These are phyloP conservation scores for Drosophila lowei DNA, from an alignment of 1,140 invertebrate species.

Conservation along the genomic window DNA sequence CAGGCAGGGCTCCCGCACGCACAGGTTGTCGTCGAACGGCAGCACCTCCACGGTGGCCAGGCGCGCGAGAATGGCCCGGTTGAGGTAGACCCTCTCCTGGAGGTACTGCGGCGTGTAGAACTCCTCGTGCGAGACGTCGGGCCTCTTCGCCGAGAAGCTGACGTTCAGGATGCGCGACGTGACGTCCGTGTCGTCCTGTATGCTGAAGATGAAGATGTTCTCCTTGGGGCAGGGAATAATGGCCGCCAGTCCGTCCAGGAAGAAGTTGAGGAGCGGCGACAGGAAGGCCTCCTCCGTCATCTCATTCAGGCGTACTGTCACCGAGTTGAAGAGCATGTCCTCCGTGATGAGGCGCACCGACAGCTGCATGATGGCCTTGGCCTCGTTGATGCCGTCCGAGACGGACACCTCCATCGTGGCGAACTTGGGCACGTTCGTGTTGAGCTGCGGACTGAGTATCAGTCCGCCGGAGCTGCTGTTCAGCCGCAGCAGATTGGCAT, in stretches of 20 bases:
- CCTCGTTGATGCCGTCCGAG: conserved; percentile 94
- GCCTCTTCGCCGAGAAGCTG: conserved; percentile 94
- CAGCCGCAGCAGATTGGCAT: conserved; percentile 93
- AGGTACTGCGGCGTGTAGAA: conserved; percentile 95
- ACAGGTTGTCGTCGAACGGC: conserved; percentile 98
- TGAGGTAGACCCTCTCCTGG: conserved; percentile 96
- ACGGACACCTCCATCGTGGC: conserved; percentile 98
- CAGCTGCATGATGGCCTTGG: conserved; percentile 94
- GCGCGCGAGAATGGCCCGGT: conserved; percentile 92
- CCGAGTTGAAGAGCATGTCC: conserved; percentile 97
- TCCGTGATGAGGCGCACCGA: conserved; percentile 95
- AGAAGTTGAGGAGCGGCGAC: conserved; percentile 94
- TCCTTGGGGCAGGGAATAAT: conserved; percentile 96
- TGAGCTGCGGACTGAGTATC: conserved; percentile 94
- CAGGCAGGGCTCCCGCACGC: conserved; percentile 96
- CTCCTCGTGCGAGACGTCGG: conserved; percentile 90
- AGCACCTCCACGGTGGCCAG: conserved; percentile 95
- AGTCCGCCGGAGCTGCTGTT: conserved; percentile 94
- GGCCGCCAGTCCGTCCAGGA: conserved; percentile 95
- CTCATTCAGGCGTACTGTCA: conserved; percentile 95
- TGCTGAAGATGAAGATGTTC: conserved; percentile 96
- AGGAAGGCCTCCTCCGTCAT: conserved; percentile 97
- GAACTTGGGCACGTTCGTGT: conserved; percentile 97
- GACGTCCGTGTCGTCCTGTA: conserved; percentile 96
- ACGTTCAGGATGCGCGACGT: conserved; percentile 95